Base-by-base conservation (phyloP, 2,113 vertebrate genomes). In the Camelus bactrianus region DNA sequence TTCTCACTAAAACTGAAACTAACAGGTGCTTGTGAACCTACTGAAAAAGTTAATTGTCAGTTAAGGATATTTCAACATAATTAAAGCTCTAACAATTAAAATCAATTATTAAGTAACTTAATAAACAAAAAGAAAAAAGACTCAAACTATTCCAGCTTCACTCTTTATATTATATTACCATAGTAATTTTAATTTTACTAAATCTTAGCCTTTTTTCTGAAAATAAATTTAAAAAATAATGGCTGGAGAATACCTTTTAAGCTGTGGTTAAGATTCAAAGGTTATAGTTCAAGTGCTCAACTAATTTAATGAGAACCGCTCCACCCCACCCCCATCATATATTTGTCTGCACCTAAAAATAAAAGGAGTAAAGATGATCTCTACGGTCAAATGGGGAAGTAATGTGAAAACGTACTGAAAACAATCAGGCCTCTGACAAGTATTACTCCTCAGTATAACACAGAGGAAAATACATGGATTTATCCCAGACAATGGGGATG, bases 1-100 rank as follows among this genome's bases (percentile, higher is more conserved):
- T 85, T 96, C 24, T 92, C 19, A 69, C 24, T 80, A 60, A 91
- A 72, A 69, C 28, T 56, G 64, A 95, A 92, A 97, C 46, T 58
- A 73, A 60, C 38, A 80, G 30, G 2, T 28, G 28, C 30, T 65
- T 64, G 38, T 35, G 6, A 85, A 32, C 46, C 48, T 48, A 38
- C 32, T 81, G 28, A 79, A 69, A 22, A 80, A 69, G 17, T 32
- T 90, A 56, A 26, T 48, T 72, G 14, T 60, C 50, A 80, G 35
- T 65, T 54, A 94, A 24, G 28, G 77, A 67, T 69, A 89, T 65
- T 92, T 92, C 30, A 87, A 35, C 35, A 46, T 87, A 48, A 89
- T 72, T 38, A 81, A 93, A 67, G 11, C 11, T 54, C 60, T 76
- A 81, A 32, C 16, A 77, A 35, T 28, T 83, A 93, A 82, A 90